Conservation (phyloP, 2,797 vertebrate species). For the Podarcis lilfordi region DNA sequence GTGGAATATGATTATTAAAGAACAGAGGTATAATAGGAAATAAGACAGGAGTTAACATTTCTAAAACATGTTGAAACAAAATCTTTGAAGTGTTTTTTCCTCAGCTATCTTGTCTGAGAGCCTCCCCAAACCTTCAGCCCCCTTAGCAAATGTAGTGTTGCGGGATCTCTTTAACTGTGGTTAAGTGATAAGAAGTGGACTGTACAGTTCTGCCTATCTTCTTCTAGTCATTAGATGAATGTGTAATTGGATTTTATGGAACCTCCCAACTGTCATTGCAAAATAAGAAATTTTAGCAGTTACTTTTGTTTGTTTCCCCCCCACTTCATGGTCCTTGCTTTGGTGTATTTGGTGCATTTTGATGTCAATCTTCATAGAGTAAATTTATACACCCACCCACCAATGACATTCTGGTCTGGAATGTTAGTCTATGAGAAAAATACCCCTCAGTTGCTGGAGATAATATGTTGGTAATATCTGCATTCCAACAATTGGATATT, state of each 20-base stretch:
- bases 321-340: not conserved
- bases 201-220: not conserved
- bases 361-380: not conserved
- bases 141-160: not conserved
- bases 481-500: not conserved
- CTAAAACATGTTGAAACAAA: not conserved
- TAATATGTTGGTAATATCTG: slow-evolving; percentile 3
- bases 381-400: not conserved
- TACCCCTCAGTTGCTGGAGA: not conserved
- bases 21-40: not conserved
- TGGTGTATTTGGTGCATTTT: not conserved
- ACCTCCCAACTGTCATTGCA: not conserved
- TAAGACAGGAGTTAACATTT: not conserved
- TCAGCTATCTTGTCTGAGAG: not conserved
- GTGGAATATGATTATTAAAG: not conserved
- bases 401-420: not conserved
- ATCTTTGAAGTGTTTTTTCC: not conserved
- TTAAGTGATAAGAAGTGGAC: not conserved
- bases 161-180: not conserved
- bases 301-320: not conserved
- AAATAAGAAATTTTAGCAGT: no score
- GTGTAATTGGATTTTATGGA: not conserved
- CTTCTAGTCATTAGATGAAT: not conserved
- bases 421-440: not conserved
- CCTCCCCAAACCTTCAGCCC: not conserved